phyloP scores from a whole-genome alignment of 2,888 invertebrate genomes.

The Dichetophora obliterata region DNA sequence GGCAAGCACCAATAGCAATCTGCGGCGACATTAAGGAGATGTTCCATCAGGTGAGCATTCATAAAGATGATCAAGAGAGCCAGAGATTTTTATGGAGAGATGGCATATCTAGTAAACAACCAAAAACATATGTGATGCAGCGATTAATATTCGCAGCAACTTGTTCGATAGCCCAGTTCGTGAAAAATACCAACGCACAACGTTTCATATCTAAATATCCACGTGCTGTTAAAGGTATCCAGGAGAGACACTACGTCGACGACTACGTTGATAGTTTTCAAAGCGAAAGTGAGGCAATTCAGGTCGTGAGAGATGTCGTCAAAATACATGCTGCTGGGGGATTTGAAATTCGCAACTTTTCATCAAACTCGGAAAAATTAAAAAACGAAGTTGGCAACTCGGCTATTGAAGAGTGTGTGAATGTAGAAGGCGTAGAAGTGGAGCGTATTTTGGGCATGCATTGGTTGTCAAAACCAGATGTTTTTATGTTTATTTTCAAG shows the following conservation, averaged over 20 bases:
- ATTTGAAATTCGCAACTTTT: neutral
- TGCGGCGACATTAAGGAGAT: neutral
- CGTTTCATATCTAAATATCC: neutral
- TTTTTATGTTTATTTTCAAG: slow-evolving; percentile 32
- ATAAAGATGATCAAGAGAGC: neutral
- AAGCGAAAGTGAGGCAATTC: too few species aligned
- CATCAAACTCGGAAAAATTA: neutral
- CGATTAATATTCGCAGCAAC: slow-evolving; percentile 10
- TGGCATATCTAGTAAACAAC: neutral
- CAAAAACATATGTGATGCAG: neutral
- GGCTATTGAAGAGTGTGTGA: neutral
- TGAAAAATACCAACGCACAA: slow-evolving; percentile 40
- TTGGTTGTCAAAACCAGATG: slow-evolving; percentile 36
- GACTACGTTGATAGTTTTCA: too few species aligned
- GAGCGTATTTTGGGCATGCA: slow-evolving; percentile 37
- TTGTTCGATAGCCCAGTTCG: slow-evolving; percentile 42
- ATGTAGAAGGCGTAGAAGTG: neutral
- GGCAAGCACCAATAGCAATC: neutral
- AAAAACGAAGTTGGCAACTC: neutral
- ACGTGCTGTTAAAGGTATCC: slow-evolving; percentile 22
- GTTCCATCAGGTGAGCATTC: neutral
- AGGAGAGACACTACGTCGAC: slow-evolving; percentile 40
- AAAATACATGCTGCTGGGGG: slow-evolving; percentile 29
- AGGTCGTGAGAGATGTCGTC: slow-evolving; percentile 33
- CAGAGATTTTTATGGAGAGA: neutral